Conservation (phyloP, 1,140 invertebrate species). For the Tribolium castaneum region DNA sequence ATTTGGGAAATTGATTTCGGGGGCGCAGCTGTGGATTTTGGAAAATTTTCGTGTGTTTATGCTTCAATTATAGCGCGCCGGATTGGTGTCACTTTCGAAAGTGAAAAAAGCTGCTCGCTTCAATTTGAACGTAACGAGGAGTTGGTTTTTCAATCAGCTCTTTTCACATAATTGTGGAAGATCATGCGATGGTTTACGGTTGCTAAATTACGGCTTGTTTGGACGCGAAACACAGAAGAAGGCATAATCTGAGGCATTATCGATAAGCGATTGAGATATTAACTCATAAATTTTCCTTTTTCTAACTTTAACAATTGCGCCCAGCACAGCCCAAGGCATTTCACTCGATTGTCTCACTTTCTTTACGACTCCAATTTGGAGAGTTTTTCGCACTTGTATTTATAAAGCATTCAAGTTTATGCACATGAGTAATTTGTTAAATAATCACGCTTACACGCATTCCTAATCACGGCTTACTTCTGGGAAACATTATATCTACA, state of each 20-base stretch:
- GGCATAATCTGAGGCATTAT: not conserved
- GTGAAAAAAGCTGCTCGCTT: not conserved
- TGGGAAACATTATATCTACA: conserved; percentile 26
- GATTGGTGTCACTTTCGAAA: not conserved
- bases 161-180: not conserved
- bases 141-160: not conserved
- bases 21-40: not conserved
- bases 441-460: not conserved
- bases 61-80: conserved; percentile 17
- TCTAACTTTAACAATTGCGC: not conserved
- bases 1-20: conserved; percentile 52
- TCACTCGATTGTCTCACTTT: too few relatives aligned
- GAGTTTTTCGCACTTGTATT: not conserved
- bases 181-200: conserved; percentile 11
- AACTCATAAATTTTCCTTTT: not conserved
- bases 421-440: not conserved
- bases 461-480: not conserved
- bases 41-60: conserved; percentile 35
- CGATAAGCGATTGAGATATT: not conserved
- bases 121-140: not conserved
- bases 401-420: not conserved
- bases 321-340: not conserved
- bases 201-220: not conserved
- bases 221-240: not conserved
- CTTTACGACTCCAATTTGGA: too few relatives aligned